Percentiles rank a stretch among this genome's conserved stretches.
phyloP scores from a whole-genome alignment of 35 echinoderm and acorn worm species.

The Anneissia japonica region DNA sequence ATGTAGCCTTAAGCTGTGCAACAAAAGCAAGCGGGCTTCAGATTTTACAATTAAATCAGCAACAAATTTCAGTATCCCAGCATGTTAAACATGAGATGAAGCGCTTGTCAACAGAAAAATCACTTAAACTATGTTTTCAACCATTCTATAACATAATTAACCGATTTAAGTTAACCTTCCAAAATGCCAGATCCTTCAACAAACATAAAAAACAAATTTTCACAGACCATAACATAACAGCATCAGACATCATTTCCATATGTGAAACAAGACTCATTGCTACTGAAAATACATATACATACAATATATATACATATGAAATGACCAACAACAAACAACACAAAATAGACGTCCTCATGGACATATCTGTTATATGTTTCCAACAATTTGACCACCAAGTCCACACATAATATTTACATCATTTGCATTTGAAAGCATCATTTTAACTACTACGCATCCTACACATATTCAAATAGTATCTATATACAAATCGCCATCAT shows the following conservation, averaged over 20 bases:
- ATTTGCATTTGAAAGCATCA: neutral
- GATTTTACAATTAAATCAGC: constrained; percentile 24
- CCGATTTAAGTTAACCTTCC: constrained; percentile 4
- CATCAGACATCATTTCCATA: constrained; percentile 9
- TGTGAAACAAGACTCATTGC: neutral
- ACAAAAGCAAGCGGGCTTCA: constrained; percentile 3
- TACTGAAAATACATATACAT: neutral
- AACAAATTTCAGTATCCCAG: neutral
- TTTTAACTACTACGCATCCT: neutral
- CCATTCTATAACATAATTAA: constrained; percentile 6
- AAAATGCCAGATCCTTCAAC: constrained; percentile 12
- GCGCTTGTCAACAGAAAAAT: neutral
- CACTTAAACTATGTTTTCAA: neutral
- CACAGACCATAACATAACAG: constrained; percentile 18
- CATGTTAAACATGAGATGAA: constrained; percentile 7
- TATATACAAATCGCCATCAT: constrained; percentile 31
- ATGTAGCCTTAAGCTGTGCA: constrained; percentile 20
- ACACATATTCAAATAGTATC: neutral
- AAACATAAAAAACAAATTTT: constrained; percentile 8
- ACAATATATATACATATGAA: neutral
- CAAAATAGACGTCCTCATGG: constrained; percentile 8
- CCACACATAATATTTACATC: neutral
- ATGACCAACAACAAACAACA: neutral
- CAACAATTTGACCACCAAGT: neutral
- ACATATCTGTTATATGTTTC: constrained; percentile 12